Evolutionary conservation across 2,113 vertebrate species (phyloP), one percentile per base, ranked within the genome.

Genomic region (Thinocorus orbignyianus): DNA sequence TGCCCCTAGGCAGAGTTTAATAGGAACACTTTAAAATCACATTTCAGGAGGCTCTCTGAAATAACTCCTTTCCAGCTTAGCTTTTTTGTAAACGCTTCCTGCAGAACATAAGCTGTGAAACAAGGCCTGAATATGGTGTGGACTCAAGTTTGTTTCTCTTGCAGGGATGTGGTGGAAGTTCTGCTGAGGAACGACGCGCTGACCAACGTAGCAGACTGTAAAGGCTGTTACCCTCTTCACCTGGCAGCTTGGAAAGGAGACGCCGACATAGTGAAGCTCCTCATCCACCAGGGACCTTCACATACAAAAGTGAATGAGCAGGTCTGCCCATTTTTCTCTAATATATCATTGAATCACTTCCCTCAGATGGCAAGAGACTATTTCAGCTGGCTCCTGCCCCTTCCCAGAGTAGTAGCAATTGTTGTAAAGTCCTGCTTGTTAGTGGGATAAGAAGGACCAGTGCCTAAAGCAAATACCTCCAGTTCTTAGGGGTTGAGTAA

Each of bases 241-340:
- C 96, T 99, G 97, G 99, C 99, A 12, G 99, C 99, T 4, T 99
- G 99, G 99, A 99, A 99, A 85, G 99, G 99, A 85, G 99, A 99
- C 33, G 98, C 99, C 77, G 98, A 98, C 62, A 99, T 99, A 74
- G 99, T 99, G 89, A 98, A 98, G 69, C 97, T 99, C 91, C 99
- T 99, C 94, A 99, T 99, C 90, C 99, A 99, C 97, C 99, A 99
- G 65, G 99, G 99, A 82, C 99, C 99, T 35, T 99, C 99, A 0
- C 99, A 99, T 95, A 99, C 99, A 81, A 99, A 98, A 98, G 98
- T 99, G 96, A 99, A 99, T 39, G 99, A 99, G 97, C 99, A 99
- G 99, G 99, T 99, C 90, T 97, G 99, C 73, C 48, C 94, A 20
- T 65, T 49, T 94, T 95, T 86, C 55, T 90, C 51, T 57, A 20